Base-by-base conservation (phyloP, 2,888 invertebrate genomes). In the Ormyrus rosae region DNA sequence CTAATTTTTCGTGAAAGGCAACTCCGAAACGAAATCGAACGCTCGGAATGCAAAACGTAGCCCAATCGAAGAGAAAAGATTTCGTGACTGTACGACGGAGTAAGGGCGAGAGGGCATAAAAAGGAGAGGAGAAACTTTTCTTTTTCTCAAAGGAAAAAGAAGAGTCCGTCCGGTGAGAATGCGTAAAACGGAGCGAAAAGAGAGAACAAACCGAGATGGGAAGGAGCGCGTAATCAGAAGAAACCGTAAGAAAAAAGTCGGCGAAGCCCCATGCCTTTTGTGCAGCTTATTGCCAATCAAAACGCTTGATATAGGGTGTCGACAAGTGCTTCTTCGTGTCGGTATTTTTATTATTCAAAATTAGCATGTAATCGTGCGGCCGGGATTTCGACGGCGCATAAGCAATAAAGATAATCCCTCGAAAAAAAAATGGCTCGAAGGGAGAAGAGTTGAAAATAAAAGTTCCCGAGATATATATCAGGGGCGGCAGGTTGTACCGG, bases 241-340 rank as follows among this genome's bases (percentile, higher is more conserved):
- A 58, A 58, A 56, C 6, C n/a, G 85, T 85, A 86, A 85, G 85
- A 82, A 83, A 83, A 80, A 81, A 80, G 81, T 34, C 34, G 34
- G 34, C 34, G 34, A 34, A 34, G 34, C 34, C 4, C 34, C 34
- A 4, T 34, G 34, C 34, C 34, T 34, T 34, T 34, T 34, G 34
- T 34, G 34, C 4, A 34, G 34, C 34, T 34, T 34, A 34, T 34
- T 34, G 34, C 34, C 34, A 34, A 34, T 34, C 0, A 34, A 34
- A 34, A 4, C 34, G 34, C 34, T 34, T 34, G 34, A 34, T 34
- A 34, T 4, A 2, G 34, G 3, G 34, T 34, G 34, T 34, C 2
- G 34, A 34, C 34, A 34, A 34, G 34, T 34, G 34, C 2, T 34
- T 34, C 34, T 34, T 34, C 34, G 34, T 2, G 34, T 34, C 34